A percentile compares a stretch with the other conserved stretches of the same genome.
phyloP scores from a whole-genome alignment of 2,888 invertebrate species.

The Ectropis crepuscularia region DNA sequence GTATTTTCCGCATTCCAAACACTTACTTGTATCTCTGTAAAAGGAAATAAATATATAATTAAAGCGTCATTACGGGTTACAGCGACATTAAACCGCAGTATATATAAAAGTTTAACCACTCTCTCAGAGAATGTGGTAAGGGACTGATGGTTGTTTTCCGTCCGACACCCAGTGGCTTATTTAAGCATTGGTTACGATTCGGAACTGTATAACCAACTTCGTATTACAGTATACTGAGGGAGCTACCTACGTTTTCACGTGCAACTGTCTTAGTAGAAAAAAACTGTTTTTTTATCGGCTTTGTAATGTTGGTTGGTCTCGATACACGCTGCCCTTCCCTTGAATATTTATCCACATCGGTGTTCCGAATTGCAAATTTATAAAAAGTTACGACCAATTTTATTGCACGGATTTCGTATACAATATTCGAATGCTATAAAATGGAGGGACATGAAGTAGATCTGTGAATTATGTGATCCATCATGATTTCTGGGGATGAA shows the following conservation, averaged over 20 bases:
- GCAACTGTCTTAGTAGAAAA: neutral
- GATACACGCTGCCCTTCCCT: conserved; percentile 17
- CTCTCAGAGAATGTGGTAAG: conserved; percentile 7
- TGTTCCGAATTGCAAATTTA: conserved; percentile 30
- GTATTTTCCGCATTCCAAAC: neutral
- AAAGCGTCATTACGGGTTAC: conserved; percentile 1
- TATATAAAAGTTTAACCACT: conserved; percentile 13
- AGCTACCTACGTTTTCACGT: neutral
- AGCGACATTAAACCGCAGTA: neutral
- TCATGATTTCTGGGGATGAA: conserved; percentile 12
- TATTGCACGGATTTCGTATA: conserved; percentile 24
- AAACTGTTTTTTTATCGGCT: neutral
- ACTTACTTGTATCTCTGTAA: neutral
- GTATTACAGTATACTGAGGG: neutral
- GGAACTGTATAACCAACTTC: neutral
- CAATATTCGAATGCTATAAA: conserved; percentile 23
- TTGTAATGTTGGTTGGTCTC: neutral
- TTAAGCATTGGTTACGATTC: conserved; percentile 8
- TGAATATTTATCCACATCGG: conserved; percentile 30
- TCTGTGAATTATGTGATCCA: conserved; percentile 11
- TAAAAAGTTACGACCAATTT: conserved; percentile 30
- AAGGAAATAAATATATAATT: conserved; percentile 11
- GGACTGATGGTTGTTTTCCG: conserved; percentile 17
- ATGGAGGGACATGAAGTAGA: conserved; percentile 12
- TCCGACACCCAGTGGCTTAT: conserved; percentile 22